These are phyloP conservation scores for Clarias batrachus DNA, from an alignment of 2,113 vertebrate species.

Conservation along the genomic window DNA sequence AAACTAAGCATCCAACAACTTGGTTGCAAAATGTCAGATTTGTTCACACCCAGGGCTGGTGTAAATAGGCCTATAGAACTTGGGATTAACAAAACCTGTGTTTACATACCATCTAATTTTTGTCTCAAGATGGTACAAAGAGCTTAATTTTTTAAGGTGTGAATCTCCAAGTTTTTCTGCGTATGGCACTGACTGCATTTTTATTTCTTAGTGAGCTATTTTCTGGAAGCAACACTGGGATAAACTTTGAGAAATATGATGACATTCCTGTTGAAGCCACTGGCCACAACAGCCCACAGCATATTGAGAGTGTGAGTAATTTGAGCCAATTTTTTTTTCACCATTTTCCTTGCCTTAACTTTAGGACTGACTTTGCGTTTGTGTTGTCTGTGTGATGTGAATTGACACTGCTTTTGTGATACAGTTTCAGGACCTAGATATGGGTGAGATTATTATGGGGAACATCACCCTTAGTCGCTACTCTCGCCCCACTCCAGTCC, in stretches of 20 bases:
- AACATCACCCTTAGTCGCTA: slow-evolving; percentile 93
- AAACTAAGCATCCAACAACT: not conserved
- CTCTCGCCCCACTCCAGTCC: slow-evolving; percentile 92
- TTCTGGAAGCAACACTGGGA: slow-evolving; percentile 92
- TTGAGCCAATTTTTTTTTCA: not conserved
- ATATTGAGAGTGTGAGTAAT: slow-evolving; percentile 90
- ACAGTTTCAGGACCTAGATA: slow-evolving; percentile 93
- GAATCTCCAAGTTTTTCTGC: not conserved
- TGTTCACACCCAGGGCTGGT: too few relatives aligned
- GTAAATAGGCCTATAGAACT: too few relatives aligned
- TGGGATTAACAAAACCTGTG: too few relatives aligned
- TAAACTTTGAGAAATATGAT: slow-evolving; percentile 98
- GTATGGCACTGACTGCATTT: not conserved
- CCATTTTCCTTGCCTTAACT: not conserved
- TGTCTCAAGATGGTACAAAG: too few relatives aligned
- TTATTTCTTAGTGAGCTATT: slow-evolving; percentile 83
- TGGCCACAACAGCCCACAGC: slow-evolving; percentile 88
- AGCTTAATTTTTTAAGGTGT: too few relatives aligned
- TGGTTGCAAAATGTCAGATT: too few relatives aligned
- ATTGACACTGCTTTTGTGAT: slow-evolving; percentile 30
- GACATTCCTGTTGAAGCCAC: slow-evolving; percentile 99
- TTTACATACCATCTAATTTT: too few relatives aligned
- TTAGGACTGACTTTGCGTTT: not conserved
- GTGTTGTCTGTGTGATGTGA: not conserved
- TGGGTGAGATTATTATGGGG: slow-evolving; percentile 98